Evolutionary conservation across 2,888 invertebrate genomes (phyloP), one percentile per base, ranked within the genome.

Genomic region (Cataglyphis albicans): DNA sequence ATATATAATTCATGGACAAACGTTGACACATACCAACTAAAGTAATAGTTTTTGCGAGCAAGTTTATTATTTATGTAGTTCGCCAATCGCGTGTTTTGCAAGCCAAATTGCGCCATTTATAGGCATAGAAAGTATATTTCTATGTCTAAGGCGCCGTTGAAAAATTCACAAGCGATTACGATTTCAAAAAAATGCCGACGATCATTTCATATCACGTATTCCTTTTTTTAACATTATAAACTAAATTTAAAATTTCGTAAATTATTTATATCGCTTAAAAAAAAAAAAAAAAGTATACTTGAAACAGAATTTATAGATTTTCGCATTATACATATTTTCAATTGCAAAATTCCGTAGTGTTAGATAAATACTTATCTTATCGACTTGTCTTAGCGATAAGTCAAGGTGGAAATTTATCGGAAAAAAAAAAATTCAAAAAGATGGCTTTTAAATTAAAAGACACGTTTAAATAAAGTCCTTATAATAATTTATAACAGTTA

Each of bases 41-140:
- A 12, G 59, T 44, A 83, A 80, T 63, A 35, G 59, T 67, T 81
- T 21, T 32, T 25, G 52, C 18, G 63, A 84, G 78, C 57, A 57
- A 25, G 29, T 29, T 72, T 52, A 65, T 87, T 85, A 89, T 87
- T 88, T 83, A 84, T 81, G 65, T 70, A 67, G 15, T 61, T 5
- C 10, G 67, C 65, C 32, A 21, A 64, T 21, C 18, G n/a, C n/a
- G 5, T 75, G 25, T 52, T 75, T 67, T 52, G 68, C 75, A 67
- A 75, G 35, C 6, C 78, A 57, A 78, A 78, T 73, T 73, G 41
- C 25, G 25, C 41, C n/a, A 1, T 7, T 25, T 29, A 29, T 29
- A 29, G 2, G 2, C 29, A 29, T 29, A 29, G 29, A 29, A 2
- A 29, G 3, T 29, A 29, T 29, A 29, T 29, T 29, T 29, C 29